Percentiles rank a stretch among this genome's conserved stretches.
Conservation (phyloP, 2,888 invertebrate genomes). For the Platycheirus rosarum region DNA sequence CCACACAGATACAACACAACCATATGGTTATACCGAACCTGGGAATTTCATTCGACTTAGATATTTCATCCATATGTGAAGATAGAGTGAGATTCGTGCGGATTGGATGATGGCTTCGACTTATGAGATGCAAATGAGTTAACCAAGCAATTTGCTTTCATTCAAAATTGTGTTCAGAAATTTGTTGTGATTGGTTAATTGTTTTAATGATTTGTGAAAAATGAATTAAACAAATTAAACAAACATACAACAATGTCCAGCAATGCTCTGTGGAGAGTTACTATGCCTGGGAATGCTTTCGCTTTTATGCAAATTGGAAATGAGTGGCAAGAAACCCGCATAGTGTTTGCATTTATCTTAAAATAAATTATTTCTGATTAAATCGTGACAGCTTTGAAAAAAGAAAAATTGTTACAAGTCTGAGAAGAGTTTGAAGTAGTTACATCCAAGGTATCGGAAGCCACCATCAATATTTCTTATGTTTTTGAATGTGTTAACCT, state of each 20-base stretch:
- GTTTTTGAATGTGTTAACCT: too few species aligned
- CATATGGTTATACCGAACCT: neutral
- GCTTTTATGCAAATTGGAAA: slow-evolving; percentile 18
- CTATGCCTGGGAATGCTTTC: neutral
- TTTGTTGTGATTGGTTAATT: slow-evolving; percentile 73
- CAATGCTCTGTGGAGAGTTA: neutral
- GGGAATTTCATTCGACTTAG: slow-evolving; percentile 27
- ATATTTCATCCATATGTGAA: neutral
- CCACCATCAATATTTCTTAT: too few species aligned
- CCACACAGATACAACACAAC: slow-evolving; percentile 1
- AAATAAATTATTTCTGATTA: slow-evolving; percentile 19
- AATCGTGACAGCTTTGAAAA: slow-evolving; percentile 4
- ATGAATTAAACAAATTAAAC: slow-evolving; percentile 32
- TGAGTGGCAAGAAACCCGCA: slow-evolving; percentile 43
- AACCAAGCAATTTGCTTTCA: slow-evolving; percentile 56
- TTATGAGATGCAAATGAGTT: slow-evolving; percentile 65
- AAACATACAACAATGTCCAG: slow-evolving; percentile 12
- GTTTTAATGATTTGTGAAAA: slow-evolving; percentile 52
- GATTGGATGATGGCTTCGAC: slow-evolving; percentile 24
- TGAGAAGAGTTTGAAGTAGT: neutral
- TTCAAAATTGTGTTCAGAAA: slow-evolving; percentile 42
- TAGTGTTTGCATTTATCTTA: slow-evolving; percentile 57
- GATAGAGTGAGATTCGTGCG: slow-evolving; percentile 23
- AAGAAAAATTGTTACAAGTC: slow-evolving; percentile 5
- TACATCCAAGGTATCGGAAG: too few species aligned